Percentiles rank a stretch among this genome's conserved stretches.
Evolutionary conservation across 2,797 vertebrate genomes (phyloP).

Genomic region (Syngnathus rostellatus): DNA sequence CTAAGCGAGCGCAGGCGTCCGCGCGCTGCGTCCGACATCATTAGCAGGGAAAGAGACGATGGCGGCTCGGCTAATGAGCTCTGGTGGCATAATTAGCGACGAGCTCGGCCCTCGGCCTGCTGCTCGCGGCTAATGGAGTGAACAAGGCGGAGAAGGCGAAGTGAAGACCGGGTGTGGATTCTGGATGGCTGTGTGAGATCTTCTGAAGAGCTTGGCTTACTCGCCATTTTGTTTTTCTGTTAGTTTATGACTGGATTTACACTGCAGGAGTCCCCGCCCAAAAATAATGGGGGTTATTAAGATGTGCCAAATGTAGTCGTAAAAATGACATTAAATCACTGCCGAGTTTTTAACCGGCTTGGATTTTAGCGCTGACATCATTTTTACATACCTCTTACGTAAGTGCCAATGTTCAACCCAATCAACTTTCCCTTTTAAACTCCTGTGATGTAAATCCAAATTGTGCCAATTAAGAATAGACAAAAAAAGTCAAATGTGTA

Average conservation of each 20-base stretch:
- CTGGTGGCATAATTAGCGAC: constrained; percentile 60
- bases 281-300: too few relatives aligned
- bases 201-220: constrained; percentile 20
- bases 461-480: neutral
- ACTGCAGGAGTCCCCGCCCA: neutral
- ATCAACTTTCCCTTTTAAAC: too few relatives aligned
- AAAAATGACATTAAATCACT: too few relatives aligned
- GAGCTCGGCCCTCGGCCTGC: constrained; percentile 29
- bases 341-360: too few relatives aligned
- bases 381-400: too few relatives aligned
- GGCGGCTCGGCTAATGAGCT: constrained; percentile 62
- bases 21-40: constrained; percentile 58
- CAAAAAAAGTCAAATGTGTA: neutral
- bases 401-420: too few relatives aligned
- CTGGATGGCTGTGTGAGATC: constrained; percentile 21
- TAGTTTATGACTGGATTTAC: neutral
- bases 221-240: neutral
- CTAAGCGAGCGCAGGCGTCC: constrained; percentile 19
- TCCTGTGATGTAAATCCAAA: neutral
- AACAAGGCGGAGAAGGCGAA: constrained; percentile 57
- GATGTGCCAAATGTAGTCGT: too few relatives aligned
- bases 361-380: too few relatives aligned
- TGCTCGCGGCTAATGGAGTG: constrained; percentile 52
- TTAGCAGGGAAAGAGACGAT: constrained; percentile 63
- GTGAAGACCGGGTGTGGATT: constrained; percentile 26